Percentiles rank a stretch among this genome's conserved stretches.
Conservation (phyloP, 2,113 vertebrate species). For the Cyprinodon variegatus region DNA sequence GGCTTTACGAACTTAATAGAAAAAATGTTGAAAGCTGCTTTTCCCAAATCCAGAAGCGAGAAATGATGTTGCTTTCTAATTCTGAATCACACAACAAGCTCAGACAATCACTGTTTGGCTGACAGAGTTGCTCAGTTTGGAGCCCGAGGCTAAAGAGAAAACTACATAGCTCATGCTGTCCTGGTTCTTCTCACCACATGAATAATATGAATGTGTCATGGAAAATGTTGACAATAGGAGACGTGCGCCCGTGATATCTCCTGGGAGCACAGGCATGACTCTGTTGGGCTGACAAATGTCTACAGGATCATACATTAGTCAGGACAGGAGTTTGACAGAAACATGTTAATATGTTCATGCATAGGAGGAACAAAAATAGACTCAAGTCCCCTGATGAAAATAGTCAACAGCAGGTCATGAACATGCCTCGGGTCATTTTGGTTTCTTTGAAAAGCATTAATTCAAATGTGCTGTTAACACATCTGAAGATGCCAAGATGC, state of each 20-base stretch:
- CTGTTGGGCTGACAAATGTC: not conserved
- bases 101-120: slow-evolving; percentile 24
- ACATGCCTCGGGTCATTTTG: fast-evolving
- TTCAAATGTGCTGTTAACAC: slow-evolving; percentile 30
- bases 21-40: not conserved
- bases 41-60: not conserved
- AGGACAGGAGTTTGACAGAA: slow-evolving; percentile 5
- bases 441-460: slow-evolving; percentile 17
- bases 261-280: not conserved
- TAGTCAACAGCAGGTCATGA: slow-evolving; percentile 16
- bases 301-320: not conserved
- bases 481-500: slow-evolving; percentile 22
- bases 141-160: slow-evolving; percentile 30
- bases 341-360: not conserved
- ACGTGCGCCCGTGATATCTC: not conserved
- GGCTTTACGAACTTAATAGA: not conserved
- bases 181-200: slow-evolving; percentile 23
- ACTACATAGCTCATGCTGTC: slow-evolving; percentile 22
- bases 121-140: slow-evolving; percentile 15
- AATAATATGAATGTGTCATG: slow-evolving; percentile 19
- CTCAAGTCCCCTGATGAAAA: slow-evolving; percentile 14
- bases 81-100: not conserved
- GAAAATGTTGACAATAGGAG: slow-evolving; percentile 9
- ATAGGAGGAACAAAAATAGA: not conserved
- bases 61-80: not conserved